These are phyloP conservation scores for Abrostola triplasia DNA, from an alignment of 2,888 invertebrate genomes.

Conservation along the genomic window DNA sequence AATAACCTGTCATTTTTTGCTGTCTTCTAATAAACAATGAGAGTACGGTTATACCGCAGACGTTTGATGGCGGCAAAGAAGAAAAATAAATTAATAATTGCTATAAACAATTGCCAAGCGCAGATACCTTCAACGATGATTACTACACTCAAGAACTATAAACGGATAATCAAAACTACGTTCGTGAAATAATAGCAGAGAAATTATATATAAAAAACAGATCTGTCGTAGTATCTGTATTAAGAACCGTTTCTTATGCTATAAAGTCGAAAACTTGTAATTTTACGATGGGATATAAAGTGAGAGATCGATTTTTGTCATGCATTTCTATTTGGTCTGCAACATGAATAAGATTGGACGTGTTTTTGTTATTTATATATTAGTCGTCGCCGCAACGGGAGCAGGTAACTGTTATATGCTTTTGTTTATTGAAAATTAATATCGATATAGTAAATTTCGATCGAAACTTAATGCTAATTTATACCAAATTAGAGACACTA, in stretches of 20 bases:
- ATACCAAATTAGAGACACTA: slow-evolving; percentile 10
- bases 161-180: slow-evolving; percentile 44
- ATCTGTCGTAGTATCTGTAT: slow-evolving; percentile 71
- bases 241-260: slow-evolving; percentile 73
- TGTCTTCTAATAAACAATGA: slow-evolving; percentile 32
- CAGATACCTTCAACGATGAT: slow-evolving; percentile 48
- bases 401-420: slow-evolving; percentile 60
- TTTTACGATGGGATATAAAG: slow-evolving; percentile 74
- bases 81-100: slow-evolving; percentile 58
- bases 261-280: slow-evolving; percentile 70
- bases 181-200: slow-evolving; percentile 67
- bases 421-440: slow-evolving; percentile 15
- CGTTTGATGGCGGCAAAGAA: slow-evolving; percentile 23
- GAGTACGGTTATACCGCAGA: slow-evolving; percentile 44
- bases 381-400: slow-evolving; percentile 45
- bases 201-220: slow-evolving; percentile 68
- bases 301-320: slow-evolving; percentile 62
- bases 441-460: slow-evolving; percentile 11
- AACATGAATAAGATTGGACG: slow-evolving; percentile 66
- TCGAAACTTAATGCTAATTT: slow-evolving; percentile 15
- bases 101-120: slow-evolving; percentile 55
- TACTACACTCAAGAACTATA: slow-evolving; percentile 44
- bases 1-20: slow-evolving; percentile 29
- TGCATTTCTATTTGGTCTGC: slow-evolving; percentile 71
- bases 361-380: slow-evolving; percentile 52